Evolutionary conservation across 2,113 vertebrate genomes (phyloP).

Genomic region (Corydoras sp.): DNA sequence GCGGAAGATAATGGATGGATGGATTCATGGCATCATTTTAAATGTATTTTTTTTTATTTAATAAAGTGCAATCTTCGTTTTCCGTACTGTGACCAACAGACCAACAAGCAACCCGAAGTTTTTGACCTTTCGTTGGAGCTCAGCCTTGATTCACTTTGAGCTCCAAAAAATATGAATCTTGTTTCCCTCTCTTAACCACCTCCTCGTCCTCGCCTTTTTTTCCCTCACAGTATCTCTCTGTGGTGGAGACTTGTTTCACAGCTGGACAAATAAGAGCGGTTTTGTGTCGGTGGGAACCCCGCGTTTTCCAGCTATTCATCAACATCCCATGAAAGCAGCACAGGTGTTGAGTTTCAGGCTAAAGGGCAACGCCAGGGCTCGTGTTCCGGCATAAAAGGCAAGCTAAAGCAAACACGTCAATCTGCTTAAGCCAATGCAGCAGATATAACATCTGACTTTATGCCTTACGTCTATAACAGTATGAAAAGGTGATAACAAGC

Average conservation of each 20-base stretch:
- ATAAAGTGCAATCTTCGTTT: too few relatives aligned
- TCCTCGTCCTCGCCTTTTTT: constrained; percentile 21
- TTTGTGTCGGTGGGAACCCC: constrained; percentile 50
- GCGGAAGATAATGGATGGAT: too few relatives aligned
- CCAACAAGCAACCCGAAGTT: too few relatives aligned
- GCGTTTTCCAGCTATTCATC: constrained; percentile 48
- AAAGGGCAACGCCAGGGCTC: constrained; percentile 34
- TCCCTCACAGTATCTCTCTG: constrained; percentile 34
- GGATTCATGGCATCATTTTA: too few relatives aligned
- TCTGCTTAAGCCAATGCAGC: constrained; percentile 31
- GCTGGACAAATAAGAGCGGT: constrained; percentile 52
- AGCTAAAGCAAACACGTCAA: constrained; percentile 38
- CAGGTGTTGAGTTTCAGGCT: constrained; percentile 50
- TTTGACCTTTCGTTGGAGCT: constrained; percentile 15
- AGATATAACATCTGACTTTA: constrained; percentile 12
- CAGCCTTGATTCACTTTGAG: constrained; percentile 32
- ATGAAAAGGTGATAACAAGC: constrained; percentile 49
- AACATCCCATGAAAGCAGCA: constrained; percentile 47
- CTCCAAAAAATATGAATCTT: constrained; percentile 39
- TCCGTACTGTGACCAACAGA: too few relatives aligned
- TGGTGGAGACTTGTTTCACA: constrained; percentile 39
- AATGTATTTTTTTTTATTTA: too few relatives aligned
- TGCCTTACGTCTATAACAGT: constrained; percentile 17
- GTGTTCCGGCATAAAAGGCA: constrained; percentile 28
- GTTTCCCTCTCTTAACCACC: not conserved